These are phyloP conservation scores for Bradypodion pumilum DNA, from an alignment of 2,797 vertebrate species.

Conservation along the genomic window DNA sequence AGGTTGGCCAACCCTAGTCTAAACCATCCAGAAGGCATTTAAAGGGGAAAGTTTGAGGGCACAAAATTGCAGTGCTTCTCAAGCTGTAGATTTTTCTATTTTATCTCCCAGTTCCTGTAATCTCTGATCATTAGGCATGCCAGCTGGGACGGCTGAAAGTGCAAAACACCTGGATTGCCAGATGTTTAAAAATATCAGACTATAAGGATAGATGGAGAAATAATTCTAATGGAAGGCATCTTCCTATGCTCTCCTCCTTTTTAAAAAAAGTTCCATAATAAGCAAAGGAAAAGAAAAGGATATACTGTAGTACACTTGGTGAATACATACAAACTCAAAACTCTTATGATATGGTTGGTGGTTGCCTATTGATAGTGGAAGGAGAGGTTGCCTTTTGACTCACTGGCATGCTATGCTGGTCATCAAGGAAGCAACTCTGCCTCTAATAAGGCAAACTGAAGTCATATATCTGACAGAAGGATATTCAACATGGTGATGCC, in stretches of 20 bases:
- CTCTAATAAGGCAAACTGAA: neutral
- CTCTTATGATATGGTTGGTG: too few relatives aligned
- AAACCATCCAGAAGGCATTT: too few relatives aligned
- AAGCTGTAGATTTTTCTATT: too few relatives aligned
- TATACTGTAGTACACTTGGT: neutral
- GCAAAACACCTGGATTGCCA: too few relatives aligned
- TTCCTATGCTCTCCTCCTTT: neutral
- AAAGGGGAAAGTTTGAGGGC: too few relatives aligned
- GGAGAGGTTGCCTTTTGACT: neutral
- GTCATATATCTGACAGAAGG: neutral
- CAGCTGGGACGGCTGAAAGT: too few relatives aligned
- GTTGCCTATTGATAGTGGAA: too few relatives aligned
- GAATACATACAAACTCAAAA: neutral
- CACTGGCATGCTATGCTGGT: neutral
- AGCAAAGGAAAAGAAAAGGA: neutral
- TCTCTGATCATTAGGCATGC: too few relatives aligned
- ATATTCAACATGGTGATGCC: neutral
- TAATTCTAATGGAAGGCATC: neutral
- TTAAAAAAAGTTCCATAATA: neutral
- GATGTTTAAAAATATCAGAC: neutral
- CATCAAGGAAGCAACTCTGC: accelerated
- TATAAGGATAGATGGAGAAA: neutral
- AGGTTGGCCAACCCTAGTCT: too few relatives aligned
- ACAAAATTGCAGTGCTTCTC: too few relatives aligned
- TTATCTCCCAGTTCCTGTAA: too few relatives aligned